Base-by-base conservation (phyloP, 1,140 invertebrate genomes). In the Bombus ignitus region DNA sequence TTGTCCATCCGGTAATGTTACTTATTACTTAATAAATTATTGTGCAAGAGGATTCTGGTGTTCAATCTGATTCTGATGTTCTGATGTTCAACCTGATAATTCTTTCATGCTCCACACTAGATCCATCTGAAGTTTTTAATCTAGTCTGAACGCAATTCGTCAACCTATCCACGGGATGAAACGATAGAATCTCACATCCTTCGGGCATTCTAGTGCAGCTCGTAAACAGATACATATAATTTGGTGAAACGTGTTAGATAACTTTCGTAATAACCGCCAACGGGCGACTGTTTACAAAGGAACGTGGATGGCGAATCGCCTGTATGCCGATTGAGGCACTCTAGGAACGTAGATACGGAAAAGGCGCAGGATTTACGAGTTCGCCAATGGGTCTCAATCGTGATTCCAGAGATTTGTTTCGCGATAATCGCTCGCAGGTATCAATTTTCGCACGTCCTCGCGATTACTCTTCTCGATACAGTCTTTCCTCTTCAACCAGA, bases 381-480 rank as follows among this genome's bases (percentile, higher is more conserved):
- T 42, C 39, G 81, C 79, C 86, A 81, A 90, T 90, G 76, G 39
- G 72, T 66, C 53, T 76, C 57, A 83, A 90, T 88, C 66, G 35
- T 57, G 88, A 90, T 90, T 90, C 62, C 79, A 62, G 25, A 85
- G 89, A 90, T 90, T 90, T 88, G 79, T 90, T 42, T 71, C 66
- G 66, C 35, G 89, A 90, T 86, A 86, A 39, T 37, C 66, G 44
- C 62, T 75, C 47, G 76, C 35, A 65, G 71, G 74, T 72, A 90
- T 90, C 79, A 82, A 90, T 90, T 89, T 89, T 83, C 81, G 65
- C 81, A 9, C 71, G 53, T 86, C n/a, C 70, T 39, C n/a, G 13
- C 73, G 73, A 85, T 57, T 62, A 42, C 68, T 66, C 75, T 28
- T 28, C 47, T 18, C 66, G 70, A 71, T 79, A 71, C 25, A 10